phyloP scores from a whole-genome alignment of 2,888 invertebrate genomes.

The Leptopilina myrica region DNA sequence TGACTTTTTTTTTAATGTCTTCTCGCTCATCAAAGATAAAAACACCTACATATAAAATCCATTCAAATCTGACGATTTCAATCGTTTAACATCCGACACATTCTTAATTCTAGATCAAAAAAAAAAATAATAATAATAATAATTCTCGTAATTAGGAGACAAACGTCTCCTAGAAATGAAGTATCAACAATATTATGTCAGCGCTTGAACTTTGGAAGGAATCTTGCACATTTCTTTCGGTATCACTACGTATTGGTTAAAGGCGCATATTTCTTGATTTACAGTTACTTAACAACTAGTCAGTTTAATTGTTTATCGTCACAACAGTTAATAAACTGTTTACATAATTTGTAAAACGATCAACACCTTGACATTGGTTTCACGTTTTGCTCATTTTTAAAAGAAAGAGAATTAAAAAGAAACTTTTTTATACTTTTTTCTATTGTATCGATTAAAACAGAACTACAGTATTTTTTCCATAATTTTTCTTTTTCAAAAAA shows the following conservation, averaged over 20 bases:
- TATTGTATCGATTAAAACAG: too few relatives aligned
- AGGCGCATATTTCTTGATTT: slow-evolving; percentile 33
- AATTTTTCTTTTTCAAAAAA: too few relatives aligned
- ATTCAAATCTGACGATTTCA: slow-evolving; percentile 28
- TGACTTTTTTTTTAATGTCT: slow-evolving; percentile 8
- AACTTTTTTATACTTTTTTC: too few relatives aligned
- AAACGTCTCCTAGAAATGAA: slow-evolving; percentile 31
- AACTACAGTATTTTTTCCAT: too few relatives aligned
- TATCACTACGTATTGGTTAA: slow-evolving; percentile 31
- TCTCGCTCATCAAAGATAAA: slow-evolving; percentile 36
- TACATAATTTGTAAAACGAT: too few relatives aligned
- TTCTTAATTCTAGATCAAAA: slow-evolving; percentile 12
- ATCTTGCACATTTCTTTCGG: slow-evolving; percentile 39
- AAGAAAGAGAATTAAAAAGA: too few relatives aligned
- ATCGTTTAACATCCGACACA: slow-evolving; percentile 30
- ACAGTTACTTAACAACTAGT: slow-evolving; percentile 30
- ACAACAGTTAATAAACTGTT: slow-evolving; percentile 36
- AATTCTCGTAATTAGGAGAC: slow-evolving; percentile 23
- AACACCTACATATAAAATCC: slow-evolving; percentile 37
- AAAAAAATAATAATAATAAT: too few relatives aligned
- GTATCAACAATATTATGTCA: slow-evolving; percentile 30
- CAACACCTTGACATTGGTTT: too few relatives aligned
- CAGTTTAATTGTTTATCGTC: slow-evolving; percentile 30
- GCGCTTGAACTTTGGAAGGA: slow-evolving; percentile 35
- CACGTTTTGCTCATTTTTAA: too few relatives aligned